phyloP scores from a whole-genome alignment of 2,797 vertebrate species.

The Scyliorhinus canicula region DNA sequence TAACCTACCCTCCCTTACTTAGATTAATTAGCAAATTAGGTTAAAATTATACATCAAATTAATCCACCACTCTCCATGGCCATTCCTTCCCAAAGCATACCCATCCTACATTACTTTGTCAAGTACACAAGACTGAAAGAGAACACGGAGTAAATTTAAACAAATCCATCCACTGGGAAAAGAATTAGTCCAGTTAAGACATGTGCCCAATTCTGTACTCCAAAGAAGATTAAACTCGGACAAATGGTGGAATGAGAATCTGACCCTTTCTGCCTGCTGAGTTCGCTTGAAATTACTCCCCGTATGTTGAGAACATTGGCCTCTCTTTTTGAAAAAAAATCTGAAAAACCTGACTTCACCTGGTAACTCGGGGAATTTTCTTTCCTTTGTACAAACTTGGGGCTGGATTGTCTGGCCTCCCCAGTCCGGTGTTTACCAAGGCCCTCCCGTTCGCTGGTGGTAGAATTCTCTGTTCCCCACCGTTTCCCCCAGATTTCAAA shows the following conservation, averaged over 20 bases:
- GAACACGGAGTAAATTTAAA: no score
- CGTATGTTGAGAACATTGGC: background rate
- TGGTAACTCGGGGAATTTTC: background rate
- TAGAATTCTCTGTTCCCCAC: no score
- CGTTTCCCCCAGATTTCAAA: background rate
- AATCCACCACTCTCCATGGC: no score
- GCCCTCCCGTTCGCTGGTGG: no score
- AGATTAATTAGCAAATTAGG: background rate
- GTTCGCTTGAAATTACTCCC: background rate
- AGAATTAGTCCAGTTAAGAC: background rate
- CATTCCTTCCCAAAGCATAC: background rate
- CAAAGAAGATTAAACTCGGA: background rate
- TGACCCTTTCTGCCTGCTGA: background rate
- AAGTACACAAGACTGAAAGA: background rate
- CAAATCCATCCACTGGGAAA: background rate
- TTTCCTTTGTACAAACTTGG: no score
- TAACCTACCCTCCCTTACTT: no score
- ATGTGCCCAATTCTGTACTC: background rate
- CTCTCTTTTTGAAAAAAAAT: background rate
- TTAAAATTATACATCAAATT: background rate
- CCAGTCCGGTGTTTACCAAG: no score
- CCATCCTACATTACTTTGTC: background rate
- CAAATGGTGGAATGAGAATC: background rate
- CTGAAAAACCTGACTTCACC: background rate
- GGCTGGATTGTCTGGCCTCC: no score